Evolutionary conservation across 1,140 invertebrate species (phyloP).

Genomic region (Drosophila orena): DNA sequence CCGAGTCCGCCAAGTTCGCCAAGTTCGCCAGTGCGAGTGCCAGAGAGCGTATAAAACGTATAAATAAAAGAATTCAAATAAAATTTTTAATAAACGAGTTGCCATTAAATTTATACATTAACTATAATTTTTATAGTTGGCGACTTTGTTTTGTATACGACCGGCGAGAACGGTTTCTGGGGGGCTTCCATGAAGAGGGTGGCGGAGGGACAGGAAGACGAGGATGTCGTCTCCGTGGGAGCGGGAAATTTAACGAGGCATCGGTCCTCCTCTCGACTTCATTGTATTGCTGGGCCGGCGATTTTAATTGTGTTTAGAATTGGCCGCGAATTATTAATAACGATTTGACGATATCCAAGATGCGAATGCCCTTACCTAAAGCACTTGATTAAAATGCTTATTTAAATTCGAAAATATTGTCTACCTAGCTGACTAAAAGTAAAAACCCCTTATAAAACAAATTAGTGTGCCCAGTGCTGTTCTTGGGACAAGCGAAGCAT

Average conservation of each 20-base stretch:
- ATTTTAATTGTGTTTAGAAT: slow-evolving; percentile 75
- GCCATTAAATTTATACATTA: slow-evolving; percentile 85
- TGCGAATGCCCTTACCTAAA: slow-evolving; percentile 7
- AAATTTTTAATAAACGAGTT: slow-evolving; percentile 85
- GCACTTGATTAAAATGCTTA: not conserved
- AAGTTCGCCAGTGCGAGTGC: slow-evolving; percentile 58
- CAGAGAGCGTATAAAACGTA: slow-evolving; percentile 81
- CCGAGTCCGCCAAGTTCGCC: slow-evolving; percentile 28
- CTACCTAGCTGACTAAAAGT: too few relatives aligned
- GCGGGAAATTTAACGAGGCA: slow-evolving; percentile 62
- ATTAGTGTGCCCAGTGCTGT: not conserved
- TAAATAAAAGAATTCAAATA: slow-evolving; percentile 84
- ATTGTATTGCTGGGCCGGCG: slow-evolving; percentile 55
- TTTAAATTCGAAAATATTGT: too few relatives aligned
- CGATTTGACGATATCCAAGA: slow-evolving; percentile 13
- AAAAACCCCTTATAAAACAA: too few relatives aligned
- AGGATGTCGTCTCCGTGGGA: slow-evolving; percentile 31
- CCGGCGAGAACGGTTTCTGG: slow-evolving; percentile 11
- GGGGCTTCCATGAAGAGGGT: not conserved
- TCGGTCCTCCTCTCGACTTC: slow-evolving; percentile 50
- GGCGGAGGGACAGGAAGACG: slow-evolving; percentile 38
- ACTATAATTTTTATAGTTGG: slow-evolving; percentile 85
- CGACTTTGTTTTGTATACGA: slow-evolving; percentile 83
- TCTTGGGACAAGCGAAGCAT: too few relatives aligned
- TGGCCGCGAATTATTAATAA: slow-evolving; percentile 47